phyloP scores from a whole-genome alignment of 2,113 vertebrate species.

The Halichoerus grypus region DNA sequence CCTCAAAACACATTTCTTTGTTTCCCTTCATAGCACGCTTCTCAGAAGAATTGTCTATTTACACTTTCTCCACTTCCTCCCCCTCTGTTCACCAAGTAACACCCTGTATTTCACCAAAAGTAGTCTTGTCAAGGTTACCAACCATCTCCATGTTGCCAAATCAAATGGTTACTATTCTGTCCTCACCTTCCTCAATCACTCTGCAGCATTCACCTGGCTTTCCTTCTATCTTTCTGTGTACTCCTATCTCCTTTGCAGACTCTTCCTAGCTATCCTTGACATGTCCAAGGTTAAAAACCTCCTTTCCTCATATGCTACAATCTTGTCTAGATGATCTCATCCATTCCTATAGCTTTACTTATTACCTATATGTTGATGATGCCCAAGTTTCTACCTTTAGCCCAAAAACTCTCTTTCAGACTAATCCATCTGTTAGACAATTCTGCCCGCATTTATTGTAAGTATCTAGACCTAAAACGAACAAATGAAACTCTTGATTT shows the following conservation, averaged over 20 bases:
- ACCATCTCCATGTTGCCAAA: slow-evolving; percentile 44
- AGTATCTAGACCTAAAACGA: slow-evolving; percentile 26
- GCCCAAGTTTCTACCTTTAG: slow-evolving; percentile 16
- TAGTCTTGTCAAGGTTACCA: slow-evolving; percentile 15
- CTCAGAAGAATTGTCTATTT: slow-evolving; percentile 37
- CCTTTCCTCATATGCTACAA: not conserved
- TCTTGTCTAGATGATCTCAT: slow-evolving; percentile 26
- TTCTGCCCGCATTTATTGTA: not conserved
- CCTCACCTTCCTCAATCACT: not conserved
- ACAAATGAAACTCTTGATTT: slow-evolving; percentile 10
- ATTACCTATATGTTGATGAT: not conserved
- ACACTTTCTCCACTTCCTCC: not conserved
- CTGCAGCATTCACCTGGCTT: not conserved
- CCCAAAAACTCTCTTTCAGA: slow-evolving; percentile 32
- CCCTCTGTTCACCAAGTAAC: not conserved
- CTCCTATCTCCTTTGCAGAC: not conserved
- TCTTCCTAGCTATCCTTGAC: not conserved
- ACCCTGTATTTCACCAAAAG: slow-evolving; percentile 41
- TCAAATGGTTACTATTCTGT: not conserved
- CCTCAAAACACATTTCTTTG: slow-evolving; percentile 49
- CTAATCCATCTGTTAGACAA: not conserved
- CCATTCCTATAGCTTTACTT: not conserved
- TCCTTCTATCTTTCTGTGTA: slow-evolving; percentile 21
- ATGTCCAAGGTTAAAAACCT: not conserved
- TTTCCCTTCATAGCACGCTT: slow-evolving; percentile 36